phyloP scores from a whole-genome alignment of 2,113 vertebrate genomes.

The Mormoops blainvillei region DNA sequence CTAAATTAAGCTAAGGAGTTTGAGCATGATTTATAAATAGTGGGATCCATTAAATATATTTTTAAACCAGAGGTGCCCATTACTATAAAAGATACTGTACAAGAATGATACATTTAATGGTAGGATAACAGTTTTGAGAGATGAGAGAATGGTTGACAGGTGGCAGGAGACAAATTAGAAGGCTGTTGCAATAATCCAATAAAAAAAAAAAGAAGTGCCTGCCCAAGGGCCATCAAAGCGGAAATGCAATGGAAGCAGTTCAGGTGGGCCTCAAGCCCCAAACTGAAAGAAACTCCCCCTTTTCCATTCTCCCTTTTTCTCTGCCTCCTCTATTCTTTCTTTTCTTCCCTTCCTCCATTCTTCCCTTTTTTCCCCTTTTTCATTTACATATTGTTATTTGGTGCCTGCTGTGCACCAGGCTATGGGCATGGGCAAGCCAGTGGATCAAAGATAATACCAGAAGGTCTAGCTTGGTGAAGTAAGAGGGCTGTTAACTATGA shows the following conservation, averaged over 20 bases:
- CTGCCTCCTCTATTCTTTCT: neutral
- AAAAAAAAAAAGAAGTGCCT: neutral
- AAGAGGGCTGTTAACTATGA: neutral
- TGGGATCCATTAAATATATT: neutral
- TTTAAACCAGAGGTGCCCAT: neutral
- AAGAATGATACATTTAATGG: neutral
- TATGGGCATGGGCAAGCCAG: neutral
- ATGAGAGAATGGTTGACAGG: neutral
- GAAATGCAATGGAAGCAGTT: neutral
- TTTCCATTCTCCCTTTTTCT: neutral
- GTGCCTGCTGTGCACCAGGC: neutral
- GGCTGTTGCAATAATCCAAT: neutral
- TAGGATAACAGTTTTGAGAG: neutral
- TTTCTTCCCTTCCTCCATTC: neutral
- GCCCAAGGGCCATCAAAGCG: neutral
- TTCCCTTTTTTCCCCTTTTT: neutral
- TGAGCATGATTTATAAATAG: neutral
- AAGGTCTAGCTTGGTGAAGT: neutral
- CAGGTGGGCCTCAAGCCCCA: neutral
- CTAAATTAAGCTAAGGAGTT: neutral
- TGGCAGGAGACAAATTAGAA: neutral
- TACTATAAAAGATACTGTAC: neutral
- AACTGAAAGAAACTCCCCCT: neutral
- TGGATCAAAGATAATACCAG: neutral
- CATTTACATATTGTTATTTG: neutral